These are phyloP conservation scores for Poecilia picta DNA, from an alignment of 2,797 vertebrate genomes.

Conservation along the genomic window DNA sequence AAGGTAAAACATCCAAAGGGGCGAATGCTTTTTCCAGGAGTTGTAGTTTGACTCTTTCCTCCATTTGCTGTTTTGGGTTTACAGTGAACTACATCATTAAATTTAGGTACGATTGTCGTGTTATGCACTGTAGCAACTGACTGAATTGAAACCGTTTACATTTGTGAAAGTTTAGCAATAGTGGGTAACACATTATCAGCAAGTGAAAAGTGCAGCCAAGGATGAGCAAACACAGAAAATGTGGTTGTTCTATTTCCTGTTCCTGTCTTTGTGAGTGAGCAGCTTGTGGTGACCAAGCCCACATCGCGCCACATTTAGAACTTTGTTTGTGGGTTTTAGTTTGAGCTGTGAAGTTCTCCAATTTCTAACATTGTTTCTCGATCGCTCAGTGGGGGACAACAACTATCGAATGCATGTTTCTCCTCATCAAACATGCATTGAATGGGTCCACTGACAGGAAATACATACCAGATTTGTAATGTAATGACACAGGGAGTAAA, in stretches of 20 bases:
- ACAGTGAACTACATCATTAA: background rate
- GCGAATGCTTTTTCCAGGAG: background rate
- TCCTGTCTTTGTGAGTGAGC: conserved; percentile 47
- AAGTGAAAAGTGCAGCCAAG: conserved; percentile 39
- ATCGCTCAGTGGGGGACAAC: conserved; percentile 36
- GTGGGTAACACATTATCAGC: conserved; percentile 28
- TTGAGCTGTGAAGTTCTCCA: conserved; percentile 48
- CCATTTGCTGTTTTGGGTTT: conserved; percentile 19
- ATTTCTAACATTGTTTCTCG: conserved; percentile 25
- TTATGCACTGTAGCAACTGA: conserved; percentile 30
- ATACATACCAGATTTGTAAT: background rate
- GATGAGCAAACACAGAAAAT: conserved; percentile 42
- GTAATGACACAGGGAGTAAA: background rate
- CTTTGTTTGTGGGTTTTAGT: conserved; percentile 33
- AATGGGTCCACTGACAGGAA: background rate
- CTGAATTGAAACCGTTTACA: conserved; percentile 13
- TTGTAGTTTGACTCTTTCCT: background rate
- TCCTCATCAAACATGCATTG: background rate
- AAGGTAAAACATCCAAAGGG: background rate
- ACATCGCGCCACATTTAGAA: conserved; percentile 22
- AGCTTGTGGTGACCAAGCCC: conserved; percentile 37
- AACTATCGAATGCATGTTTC: conserved; percentile 58
- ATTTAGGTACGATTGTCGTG: conserved; percentile 18
- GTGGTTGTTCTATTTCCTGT: conserved; percentile 46
- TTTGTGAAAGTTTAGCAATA: conserved; percentile 28